phyloP scores from a whole-genome alignment of 2,797 vertebrate genomes.

The Aythya fuligula region DNA sequence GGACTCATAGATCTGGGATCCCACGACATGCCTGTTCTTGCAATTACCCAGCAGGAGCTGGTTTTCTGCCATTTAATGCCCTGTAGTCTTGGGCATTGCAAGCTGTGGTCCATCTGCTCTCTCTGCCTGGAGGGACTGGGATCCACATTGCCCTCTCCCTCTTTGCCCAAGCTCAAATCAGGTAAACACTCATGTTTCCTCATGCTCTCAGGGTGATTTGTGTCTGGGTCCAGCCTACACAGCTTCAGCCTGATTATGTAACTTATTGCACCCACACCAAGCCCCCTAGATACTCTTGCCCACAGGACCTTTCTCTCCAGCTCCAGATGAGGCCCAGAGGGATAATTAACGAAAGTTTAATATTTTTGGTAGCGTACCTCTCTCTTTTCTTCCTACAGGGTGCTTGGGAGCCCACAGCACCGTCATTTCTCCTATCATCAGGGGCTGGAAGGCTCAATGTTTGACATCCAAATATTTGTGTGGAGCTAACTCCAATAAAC shows the following conservation, averaged over 20 bases:
- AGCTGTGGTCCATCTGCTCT: background rate
- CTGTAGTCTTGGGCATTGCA: background rate
- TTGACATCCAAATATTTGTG: constrained; percentile 29
- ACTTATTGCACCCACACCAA: background rate
- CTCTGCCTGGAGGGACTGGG: background rate
- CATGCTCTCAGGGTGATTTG: background rate
- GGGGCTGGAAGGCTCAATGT: background rate
- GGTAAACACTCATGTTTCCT: background rate
- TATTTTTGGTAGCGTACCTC: fast-evolving
- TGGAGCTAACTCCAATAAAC: background rate
- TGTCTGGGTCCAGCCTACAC: background rate
- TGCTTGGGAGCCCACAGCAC: background rate
- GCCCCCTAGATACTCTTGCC: fast-evolving
- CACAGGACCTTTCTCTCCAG: background rate
- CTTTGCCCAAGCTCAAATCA: background rate
- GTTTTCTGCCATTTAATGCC: background rate
- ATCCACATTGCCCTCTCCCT: background rate
- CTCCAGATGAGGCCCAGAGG: too few relatives aligned
- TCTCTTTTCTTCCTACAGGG: background rate
- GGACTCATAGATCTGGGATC: too few relatives aligned
- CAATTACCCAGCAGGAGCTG: fast-evolving
- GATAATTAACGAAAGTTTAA: background rate
- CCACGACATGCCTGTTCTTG: background rate
- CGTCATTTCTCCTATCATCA: background rate
- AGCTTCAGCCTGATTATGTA: fast-evolving